A percentile compares a stretch with the other conserved stretches of the same genome.
Conservation (phyloP, 2,888 invertebrate species). For the Hylaea fasciaria region DNA sequence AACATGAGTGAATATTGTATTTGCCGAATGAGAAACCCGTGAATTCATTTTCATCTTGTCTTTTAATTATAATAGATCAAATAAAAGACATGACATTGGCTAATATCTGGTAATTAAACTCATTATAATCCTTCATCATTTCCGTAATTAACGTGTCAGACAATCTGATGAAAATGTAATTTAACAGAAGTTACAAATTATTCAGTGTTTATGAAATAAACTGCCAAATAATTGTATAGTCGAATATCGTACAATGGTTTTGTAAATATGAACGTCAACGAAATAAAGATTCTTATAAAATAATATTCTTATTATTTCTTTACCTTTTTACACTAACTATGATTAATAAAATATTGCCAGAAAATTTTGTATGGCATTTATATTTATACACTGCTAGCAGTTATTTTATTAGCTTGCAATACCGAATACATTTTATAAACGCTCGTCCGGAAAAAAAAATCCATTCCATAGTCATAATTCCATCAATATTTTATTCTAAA, state of each 20-base stretch:
- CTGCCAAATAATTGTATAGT: constrained; percentile 37
- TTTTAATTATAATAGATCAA: background rate
- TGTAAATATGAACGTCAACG: constrained; percentile 55
- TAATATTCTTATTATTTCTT: constrained; percentile 22
- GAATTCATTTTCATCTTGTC: background rate
- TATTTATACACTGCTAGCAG: no score
- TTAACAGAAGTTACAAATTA: background rate
- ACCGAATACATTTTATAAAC: no score
- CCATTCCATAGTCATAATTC: no score
- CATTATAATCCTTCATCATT: constrained; percentile 6
- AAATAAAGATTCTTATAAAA: constrained; percentile 58
- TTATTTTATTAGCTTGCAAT: no score
- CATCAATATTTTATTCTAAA: no score
- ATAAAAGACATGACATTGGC: background rate
- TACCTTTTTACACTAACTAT: background rate
- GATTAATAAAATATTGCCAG: no score
- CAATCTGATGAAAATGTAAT: background rate
- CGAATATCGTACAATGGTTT: constrained; percentile 8
- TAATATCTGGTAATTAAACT: constrained; percentile 1
- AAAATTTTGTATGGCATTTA: no score
- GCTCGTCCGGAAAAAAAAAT: no score
- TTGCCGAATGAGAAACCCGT: no score
- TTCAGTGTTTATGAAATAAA: constrained; percentile 14
- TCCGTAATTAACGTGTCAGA: constrained; percentile 2
- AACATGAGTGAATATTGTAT: no score